Percentiles rank a stretch among this genome's conserved stretches.
Conservation (phyloP, 2,113 vertebrate species). For the Zingel zingel region DNA sequence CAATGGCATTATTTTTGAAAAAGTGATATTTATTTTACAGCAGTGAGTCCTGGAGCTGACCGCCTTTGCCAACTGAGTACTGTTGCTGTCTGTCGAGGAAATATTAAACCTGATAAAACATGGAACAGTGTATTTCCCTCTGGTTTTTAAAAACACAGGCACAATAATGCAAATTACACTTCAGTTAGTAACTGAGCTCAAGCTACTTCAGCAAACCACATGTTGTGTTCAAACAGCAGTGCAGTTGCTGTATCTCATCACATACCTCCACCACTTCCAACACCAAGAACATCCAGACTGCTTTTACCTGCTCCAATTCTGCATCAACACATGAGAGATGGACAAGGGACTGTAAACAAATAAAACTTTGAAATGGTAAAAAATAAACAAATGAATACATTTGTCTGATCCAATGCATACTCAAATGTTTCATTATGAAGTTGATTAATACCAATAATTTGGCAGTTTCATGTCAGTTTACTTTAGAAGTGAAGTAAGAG, state of each 20-base stretch:
- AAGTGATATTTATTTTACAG: slow-evolving; percentile 1
- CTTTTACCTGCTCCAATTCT: slow-evolving; percentile 85
- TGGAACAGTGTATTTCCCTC: background rate
- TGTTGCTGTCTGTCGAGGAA: too few relatives aligned
- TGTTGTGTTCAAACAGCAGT: background rate
- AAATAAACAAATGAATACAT: too few relatives aligned
- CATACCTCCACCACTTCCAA: slow-evolving; percentile 91
- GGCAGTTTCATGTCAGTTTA: too few relatives aligned
- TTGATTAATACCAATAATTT: too few relatives aligned
- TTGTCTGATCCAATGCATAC: too few relatives aligned
- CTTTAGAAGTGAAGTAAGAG: background rate
- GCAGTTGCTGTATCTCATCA: slow-evolving; percentile 1
- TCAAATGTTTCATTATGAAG: too few relatives aligned
- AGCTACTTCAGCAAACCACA: background rate
- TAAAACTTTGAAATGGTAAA: too few relatives aligned
- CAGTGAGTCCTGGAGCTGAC: slow-evolving; percentile 48
- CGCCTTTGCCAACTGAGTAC: too few relatives aligned
- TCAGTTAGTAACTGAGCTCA: background rate
- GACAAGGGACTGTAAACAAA: background rate
- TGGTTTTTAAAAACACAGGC: background rate
- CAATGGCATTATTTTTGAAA: too few relatives aligned
- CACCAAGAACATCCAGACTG: slow-evolving; percentile 87
- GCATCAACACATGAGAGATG: slow-evolving; percentile 42
- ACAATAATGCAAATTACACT: background rate
- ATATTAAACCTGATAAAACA: too few relatives aligned